These are phyloP conservation scores for Orthosia gracilis DNA, from an alignment of 2,888 invertebrate species.

Conservation along the genomic window DNA sequence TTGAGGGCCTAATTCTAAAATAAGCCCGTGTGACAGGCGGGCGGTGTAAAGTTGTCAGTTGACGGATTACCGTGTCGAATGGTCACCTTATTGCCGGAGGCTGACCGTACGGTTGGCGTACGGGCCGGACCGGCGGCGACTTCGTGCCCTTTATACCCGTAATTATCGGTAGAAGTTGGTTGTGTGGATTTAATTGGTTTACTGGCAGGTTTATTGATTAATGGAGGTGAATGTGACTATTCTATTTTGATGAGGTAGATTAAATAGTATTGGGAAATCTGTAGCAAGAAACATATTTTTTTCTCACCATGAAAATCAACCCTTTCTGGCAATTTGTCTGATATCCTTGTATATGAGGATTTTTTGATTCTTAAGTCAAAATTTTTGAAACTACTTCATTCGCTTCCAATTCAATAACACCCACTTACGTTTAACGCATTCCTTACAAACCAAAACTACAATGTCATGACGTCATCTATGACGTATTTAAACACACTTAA, in stretches of 20 bases:
- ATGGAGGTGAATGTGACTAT: not conserved
- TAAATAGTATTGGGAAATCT: not conserved
- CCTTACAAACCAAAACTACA: conserved; percentile 1
- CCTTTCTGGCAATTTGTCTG: not conserved
- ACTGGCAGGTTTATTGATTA: not conserved
- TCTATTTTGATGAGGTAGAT: not conserved
- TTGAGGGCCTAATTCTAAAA: conserved; percentile 19
- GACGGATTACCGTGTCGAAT: conserved; percentile 41
- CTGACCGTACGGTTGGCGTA: not conserved
- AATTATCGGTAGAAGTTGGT: conserved; percentile 15
- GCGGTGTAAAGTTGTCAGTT: conserved; percentile 44
- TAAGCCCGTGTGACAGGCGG: conserved; percentile 40
- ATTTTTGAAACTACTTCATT: not conserved
- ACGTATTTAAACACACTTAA: conserved; percentile 24
- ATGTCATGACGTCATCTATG: conserved; percentile 22
- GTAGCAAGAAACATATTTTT: not conserved
- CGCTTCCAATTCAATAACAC: not conserved
- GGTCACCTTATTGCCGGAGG: conserved; percentile 29
- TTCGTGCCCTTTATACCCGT: conserved; percentile 12
- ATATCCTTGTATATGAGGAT: not conserved
- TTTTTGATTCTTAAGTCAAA: not conserved
- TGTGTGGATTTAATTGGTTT: conserved; percentile 20
- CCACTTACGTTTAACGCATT: not conserved
- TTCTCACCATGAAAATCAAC: not conserved
- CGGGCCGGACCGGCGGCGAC: not conserved